These are phyloP conservation scores for Ctenopoma multispine DNA, from an alignment of 2,797 vertebrate genomes.

Conservation along the genomic window DNA sequence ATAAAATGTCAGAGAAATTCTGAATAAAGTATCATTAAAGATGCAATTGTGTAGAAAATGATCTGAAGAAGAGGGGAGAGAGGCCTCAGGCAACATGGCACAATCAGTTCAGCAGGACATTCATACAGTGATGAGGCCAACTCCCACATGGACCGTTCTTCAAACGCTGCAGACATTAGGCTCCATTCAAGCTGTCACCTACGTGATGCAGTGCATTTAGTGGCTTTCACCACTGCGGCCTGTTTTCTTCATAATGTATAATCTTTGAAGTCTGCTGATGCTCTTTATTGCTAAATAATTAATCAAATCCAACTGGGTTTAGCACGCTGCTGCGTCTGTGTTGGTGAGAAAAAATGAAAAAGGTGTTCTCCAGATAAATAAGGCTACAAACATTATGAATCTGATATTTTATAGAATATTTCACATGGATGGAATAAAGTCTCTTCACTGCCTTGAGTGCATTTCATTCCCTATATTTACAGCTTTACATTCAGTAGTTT, in stretches of 20 bases:
- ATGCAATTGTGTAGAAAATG: no score
- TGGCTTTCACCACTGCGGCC: conserved; percentile 19
- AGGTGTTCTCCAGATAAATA: neutral
- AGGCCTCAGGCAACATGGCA: conserved; percentile 39
- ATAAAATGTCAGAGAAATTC: no score
- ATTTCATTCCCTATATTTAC: conserved; percentile 54
- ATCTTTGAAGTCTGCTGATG: conserved; percentile 35
- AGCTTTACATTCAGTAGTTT: conserved; percentile 65
- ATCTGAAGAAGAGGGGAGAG: conserved; percentile 26
- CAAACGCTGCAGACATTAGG: conserved; percentile 17
- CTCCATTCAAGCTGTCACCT: conserved; percentile 40
- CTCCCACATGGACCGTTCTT: conserved; percentile 40
- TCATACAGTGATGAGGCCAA: conserved; percentile 64
- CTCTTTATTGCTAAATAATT: conserved; percentile 31
- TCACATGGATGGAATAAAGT: conserved; percentile 32
- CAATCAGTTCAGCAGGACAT: conserved; percentile 40
- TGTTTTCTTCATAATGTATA: conserved; percentile 48
- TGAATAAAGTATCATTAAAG: no score
- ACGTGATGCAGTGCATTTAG: conserved; percentile 45
- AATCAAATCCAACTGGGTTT: conserved; percentile 15
- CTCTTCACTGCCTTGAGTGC: conserved; percentile 24
- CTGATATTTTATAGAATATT: conserved; percentile 21
- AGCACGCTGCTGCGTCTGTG: neutral
- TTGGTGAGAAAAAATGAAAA: neutral
- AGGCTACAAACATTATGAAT: conserved; percentile 45